Conservation (phyloP, 2,113 vertebrate species). For the Caranx melampygus region DNA sequence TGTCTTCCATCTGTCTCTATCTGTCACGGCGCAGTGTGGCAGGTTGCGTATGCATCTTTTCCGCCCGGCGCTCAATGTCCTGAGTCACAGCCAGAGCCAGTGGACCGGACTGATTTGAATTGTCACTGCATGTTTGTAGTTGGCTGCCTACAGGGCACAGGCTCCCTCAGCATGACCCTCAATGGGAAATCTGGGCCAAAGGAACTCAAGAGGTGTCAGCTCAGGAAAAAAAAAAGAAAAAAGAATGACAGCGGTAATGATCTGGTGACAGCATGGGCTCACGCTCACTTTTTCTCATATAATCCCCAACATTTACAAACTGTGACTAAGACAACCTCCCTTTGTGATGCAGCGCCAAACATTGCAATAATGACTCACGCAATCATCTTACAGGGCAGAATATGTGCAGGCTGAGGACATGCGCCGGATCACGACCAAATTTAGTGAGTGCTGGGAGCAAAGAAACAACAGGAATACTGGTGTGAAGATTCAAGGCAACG, state of each 20-base stretch:
- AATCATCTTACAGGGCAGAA: constrained; percentile 29
- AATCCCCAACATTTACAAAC: constrained; percentile 36
- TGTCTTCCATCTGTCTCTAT: neutral
- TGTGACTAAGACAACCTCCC: constrained; percentile 21
- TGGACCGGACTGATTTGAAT: constrained; percentile 73
- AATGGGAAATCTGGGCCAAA: constrained; percentile 57
- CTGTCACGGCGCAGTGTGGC: constrained; percentile 34
- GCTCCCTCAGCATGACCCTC: constrained; percentile 50
- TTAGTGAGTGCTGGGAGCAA: constrained; percentile 37
- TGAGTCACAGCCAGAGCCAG: constrained; percentile 69
- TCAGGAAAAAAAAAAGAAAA: constrained; percentile 1
- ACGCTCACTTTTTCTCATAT: constrained; percentile 20
- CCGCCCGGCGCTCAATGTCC: constrained; percentile 54
- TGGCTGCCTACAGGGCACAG: constrained; percentile 59
- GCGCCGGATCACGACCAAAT: constrained; percentile 38
- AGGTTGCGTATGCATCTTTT: constrained; percentile 55
- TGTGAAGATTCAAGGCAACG: constrained; percentile 32
- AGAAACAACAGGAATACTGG: constrained; percentile 16
- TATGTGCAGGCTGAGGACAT: constrained; percentile 42
- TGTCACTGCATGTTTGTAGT: constrained; percentile 71
- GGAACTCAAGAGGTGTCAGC: constrained; percentile 54
- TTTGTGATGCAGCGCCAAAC: constrained; percentile 23
- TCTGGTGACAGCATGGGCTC: constrained; percentile 36
- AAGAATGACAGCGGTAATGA: constrained; percentile 39
- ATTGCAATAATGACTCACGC: constrained; percentile 37